Evolutionary conservation across 2,113 vertebrate species (phyloP), one percentile per base, ranked within the genome.

Genomic region (Furnarius figulus): DNA sequence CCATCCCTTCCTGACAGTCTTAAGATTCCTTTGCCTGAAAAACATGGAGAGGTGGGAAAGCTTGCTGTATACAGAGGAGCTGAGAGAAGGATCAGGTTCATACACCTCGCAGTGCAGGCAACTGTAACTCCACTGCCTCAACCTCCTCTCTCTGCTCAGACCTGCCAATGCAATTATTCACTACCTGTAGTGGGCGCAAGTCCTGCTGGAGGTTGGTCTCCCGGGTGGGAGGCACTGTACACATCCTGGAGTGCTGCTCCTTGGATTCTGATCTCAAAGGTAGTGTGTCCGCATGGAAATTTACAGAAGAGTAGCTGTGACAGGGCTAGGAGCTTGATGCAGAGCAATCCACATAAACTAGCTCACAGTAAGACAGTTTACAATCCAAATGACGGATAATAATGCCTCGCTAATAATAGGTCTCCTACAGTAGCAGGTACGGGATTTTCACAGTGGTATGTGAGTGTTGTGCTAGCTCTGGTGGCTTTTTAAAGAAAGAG

Each of bases 381-480:
- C 47, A 77, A 59, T 90, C 85, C 61, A 88, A 83, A 80, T 79
- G 75, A 83, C 65, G 86, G 91, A 63, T 88, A 83, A 93, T 81
- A 95, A 93, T 89, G 37, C 68, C 76, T 85, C 2, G 1, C 83
- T 93, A 96, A 95, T 93, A 89, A 88, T 72, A 93, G 75, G 79
- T 85, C 68, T 80, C 46, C 50, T 81, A 75, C 79, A 92, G 56
- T 21, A 85, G 70, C 80, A 96, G 84, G 35, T 92, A 72, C 33
- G 72, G 61, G 53, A 89, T 95, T 96, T 95, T 89, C 76, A 46
- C 68, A 25, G 42, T 28, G 27, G 18, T 86, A 24, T 67, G 56
- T 30, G 55, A 76, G 11, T 1, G 2, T 81, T 86, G 14, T 2
- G 4, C 68, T 89, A 84, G 35, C 72, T 90, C 46, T 31, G 8